Conservation (phyloP, 2,888 invertebrate genomes). For the Cheilosia impressa region DNA sequence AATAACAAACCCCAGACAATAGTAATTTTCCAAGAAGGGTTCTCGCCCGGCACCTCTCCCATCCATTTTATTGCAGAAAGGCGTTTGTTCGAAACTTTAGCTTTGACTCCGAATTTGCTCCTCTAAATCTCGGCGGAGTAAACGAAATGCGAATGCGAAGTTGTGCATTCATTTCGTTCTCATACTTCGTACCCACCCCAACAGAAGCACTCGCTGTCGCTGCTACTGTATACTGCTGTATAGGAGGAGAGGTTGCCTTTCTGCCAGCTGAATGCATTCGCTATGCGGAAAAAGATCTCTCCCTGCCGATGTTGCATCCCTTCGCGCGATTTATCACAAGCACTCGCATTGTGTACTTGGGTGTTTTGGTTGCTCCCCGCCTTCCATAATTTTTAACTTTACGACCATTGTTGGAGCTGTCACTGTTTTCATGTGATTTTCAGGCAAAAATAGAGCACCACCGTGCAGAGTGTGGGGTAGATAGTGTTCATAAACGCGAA, state of each 20-base stretch:
- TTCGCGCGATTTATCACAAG: constrained; percentile 64
- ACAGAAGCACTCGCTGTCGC: no score
- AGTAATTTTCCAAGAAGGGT: constrained; percentile 67
- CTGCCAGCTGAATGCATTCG: constrained; percentile 53
- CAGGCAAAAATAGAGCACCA: constrained; percentile 44
- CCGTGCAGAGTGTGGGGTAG: not conserved
- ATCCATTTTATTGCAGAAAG: constrained; percentile 62
- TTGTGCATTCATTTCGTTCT: constrained; percentile 63
- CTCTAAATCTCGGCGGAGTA: constrained; percentile 65
- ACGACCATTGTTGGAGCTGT: constrained; percentile 71
- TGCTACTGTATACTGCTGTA: constrained; percentile 5
- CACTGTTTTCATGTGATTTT: constrained; percentile 65
- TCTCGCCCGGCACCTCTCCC: constrained; percentile 31
- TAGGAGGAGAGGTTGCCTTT: not conserved
- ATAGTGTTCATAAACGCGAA: constrained; percentile 55
- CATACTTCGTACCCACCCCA: not conserved
- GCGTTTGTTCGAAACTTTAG: constrained; percentile 65
- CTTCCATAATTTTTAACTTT: constrained; percentile 72
- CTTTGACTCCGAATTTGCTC: constrained; percentile 70
- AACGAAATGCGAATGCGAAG: constrained; percentile 68
- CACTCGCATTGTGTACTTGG: constrained; percentile 55
- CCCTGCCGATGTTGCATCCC: constrained; percentile 35
- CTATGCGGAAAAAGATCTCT: constrained; percentile 17
- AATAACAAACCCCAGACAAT: constrained; percentile 66
- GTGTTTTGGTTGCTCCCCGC: constrained; percentile 35